Base-by-base conservation (phyloP, 92 coral and sea anemone species). In the Porites lobata region DNA sequence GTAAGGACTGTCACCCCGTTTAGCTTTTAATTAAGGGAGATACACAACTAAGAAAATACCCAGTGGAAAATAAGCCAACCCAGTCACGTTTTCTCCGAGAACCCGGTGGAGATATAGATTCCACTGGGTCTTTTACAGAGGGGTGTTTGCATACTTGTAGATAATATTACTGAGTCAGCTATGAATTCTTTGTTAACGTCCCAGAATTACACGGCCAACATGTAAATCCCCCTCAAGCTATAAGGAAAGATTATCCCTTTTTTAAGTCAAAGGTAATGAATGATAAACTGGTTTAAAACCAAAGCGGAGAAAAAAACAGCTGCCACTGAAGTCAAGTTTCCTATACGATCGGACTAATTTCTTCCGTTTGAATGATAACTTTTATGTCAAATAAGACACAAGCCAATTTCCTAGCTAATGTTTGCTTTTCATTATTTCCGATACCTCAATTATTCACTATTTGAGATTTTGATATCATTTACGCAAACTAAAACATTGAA, bases 371-470 rank as follows among this genome's bases (percentile, higher is more conserved):
- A 71, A 50, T 10, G 11, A 26, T 58, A n/a, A n/a, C 6, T 70
- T 59, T 21, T 20, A 74, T 61, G 70, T 70, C 76, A 70, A 82
- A 79, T 11, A 64, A 38, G 47, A 4, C 47, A 17, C 52, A 70
- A 82, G 43, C 78, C 70, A 82, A 82, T 82, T 82, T 69, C 86
- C 67, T 26, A 17, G 24, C 38, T 32, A 38, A 38, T 57, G 78
- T 69, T 56, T 82, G 19, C 32, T 59, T 29, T 7, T 6, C 43
- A 38, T 57, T 56, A 59, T 78, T 69, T 82, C 86, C 86, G 78
- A 69, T 82, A 82, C 22, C 57, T 78, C 76, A 81, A 69, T 69
- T 81, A 82, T 67, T 80, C 15, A 2, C 26, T 17, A 26, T 32
- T 61, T 21, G 10, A n/a, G 20, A 43, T 15, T 19, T 65, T 24